phyloP scores from a whole-genome alignment of 2,113 vertebrate species.

The Oxyura jamaicensis region DNA sequence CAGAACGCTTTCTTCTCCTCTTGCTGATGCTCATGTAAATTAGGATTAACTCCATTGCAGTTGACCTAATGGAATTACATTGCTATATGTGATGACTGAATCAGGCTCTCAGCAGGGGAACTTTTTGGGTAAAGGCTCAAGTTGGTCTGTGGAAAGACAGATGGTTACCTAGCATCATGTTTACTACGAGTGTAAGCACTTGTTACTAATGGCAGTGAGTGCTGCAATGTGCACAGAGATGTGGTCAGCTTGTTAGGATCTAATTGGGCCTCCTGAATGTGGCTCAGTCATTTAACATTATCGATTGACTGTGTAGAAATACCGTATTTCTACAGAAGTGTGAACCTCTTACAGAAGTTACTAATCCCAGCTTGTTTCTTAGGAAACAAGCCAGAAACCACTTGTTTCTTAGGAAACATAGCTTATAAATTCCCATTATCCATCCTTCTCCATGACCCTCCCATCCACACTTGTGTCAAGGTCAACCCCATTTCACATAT shows the following conservation, averaged over 20 bases:
- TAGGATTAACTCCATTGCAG: not conserved
- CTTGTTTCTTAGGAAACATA: not conserved
- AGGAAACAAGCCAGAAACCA: too few relatives aligned
- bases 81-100: not conserved
- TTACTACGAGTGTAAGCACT: not conserved
- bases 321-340: not conserved
- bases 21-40: not conserved
- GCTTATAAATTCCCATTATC: not conserved
- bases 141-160: not conserved
- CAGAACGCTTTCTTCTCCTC: not conserved
- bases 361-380: not conserved
- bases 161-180: not conserved
- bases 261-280: not conserved
- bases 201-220: not conserved
- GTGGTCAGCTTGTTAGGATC: not conserved
- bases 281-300: not conserved
- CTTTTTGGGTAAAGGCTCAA: not conserved
- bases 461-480: fast-evolving
- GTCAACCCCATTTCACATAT: not conserved
- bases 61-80: not conserved
- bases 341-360: not conserved
- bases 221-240: not conserved
- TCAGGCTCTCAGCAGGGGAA: not conserved
- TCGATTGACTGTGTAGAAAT: not conserved
- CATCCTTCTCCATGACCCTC: not conserved